Conservation (phyloP, 2,797 vertebrate genomes). For the Accipiter superciliosus region DNA sequence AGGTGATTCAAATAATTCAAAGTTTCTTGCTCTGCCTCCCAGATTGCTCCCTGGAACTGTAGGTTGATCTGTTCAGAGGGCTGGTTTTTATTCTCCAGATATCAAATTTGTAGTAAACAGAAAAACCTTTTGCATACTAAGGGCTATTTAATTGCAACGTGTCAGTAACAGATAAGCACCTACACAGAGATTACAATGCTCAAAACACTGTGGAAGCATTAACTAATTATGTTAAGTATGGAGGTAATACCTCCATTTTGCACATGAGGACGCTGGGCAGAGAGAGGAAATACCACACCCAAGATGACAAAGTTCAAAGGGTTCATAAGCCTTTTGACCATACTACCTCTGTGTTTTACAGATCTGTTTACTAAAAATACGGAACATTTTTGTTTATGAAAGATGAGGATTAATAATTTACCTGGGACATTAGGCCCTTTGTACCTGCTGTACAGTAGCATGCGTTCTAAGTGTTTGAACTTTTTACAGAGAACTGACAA, state of each 20-base stretch:
- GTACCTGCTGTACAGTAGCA: constrained; percentile 54
- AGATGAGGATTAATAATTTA: constrained; percentile 72
- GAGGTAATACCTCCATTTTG: background rate
- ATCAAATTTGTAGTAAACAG: background rate
- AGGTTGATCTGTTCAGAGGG: background rate
- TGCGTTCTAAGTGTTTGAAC: background rate
- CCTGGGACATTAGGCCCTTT: constrained; percentile 64
- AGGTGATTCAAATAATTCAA: background rate
- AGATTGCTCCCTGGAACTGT: background rate
- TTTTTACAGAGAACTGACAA: constrained; percentile 14
- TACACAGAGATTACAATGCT: background rate
- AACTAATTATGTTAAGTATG: background rate
- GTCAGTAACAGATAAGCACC: background rate
- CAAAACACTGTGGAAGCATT: background rate
- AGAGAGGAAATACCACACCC: constrained; percentile 48
- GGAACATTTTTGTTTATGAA: constrained; percentile 65
- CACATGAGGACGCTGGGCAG: background rate
- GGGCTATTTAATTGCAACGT: background rate
- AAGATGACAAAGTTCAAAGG: background rate
- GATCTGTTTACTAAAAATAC: constrained; percentile 59
- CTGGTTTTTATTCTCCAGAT: background rate
- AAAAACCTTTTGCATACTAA: background rate
- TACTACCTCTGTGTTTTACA: background rate
- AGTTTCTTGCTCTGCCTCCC: background rate
- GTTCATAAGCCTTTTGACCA: background rate